Percentiles rank a stretch among this genome's conserved stretches.
Conservation (phyloP, 2,113 vertebrate species). For the Gasterosteus aculeatus region DNA sequence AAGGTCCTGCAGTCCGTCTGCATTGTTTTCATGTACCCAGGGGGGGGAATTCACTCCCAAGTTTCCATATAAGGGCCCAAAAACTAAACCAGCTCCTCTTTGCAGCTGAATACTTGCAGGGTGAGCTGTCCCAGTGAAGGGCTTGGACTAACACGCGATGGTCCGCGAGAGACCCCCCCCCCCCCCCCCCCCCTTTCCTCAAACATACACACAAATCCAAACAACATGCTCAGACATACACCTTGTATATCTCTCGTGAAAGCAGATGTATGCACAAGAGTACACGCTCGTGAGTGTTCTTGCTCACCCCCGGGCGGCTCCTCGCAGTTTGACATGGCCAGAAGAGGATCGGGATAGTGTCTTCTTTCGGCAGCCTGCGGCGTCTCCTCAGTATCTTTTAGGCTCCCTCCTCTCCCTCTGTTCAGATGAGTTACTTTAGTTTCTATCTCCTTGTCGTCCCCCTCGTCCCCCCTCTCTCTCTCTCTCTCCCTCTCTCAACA, state of each 20-base stretch:
- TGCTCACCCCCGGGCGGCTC: constrained; percentile 90
- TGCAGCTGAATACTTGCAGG: constrained; percentile 63
- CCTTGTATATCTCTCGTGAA: constrained; percentile 10
- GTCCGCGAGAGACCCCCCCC: constrained; percentile 16
- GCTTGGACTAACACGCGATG: constrained; percentile 53
- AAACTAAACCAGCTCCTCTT: constrained; percentile 44
- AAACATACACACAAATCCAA: constrained; percentile 23
- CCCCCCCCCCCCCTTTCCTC: neutral
- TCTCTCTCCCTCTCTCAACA: constrained; percentile 42
- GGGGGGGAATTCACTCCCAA: constrained; percentile 39
- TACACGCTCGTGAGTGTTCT: constrained; percentile 19
- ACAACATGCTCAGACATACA: constrained; percentile 19
- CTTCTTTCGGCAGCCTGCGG: constrained; percentile 31
- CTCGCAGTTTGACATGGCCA: constrained; percentile 94
- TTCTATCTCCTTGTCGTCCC: constrained; percentile 21
- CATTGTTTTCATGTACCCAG: constrained; percentile 41
- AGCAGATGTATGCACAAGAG: constrained; percentile 3
- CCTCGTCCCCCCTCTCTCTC: neutral
- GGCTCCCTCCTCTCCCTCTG: constrained; percentile 11
- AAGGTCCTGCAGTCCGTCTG: constrained; percentile 11
- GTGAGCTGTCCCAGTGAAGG: constrained; percentile 73
- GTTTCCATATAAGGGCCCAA: constrained; percentile 76
- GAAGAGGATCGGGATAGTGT: constrained; percentile 39
- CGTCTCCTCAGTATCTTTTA: constrained; percentile 4
- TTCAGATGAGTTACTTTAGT: constrained; percentile 29